A percentile compares a stretch with the other conserved stretches of the same genome.
These are phyloP conservation scores for Frankliniella intonsa DNA, from an alignment of 2,888 invertebrate species.

Conservation along the genomic window DNA sequence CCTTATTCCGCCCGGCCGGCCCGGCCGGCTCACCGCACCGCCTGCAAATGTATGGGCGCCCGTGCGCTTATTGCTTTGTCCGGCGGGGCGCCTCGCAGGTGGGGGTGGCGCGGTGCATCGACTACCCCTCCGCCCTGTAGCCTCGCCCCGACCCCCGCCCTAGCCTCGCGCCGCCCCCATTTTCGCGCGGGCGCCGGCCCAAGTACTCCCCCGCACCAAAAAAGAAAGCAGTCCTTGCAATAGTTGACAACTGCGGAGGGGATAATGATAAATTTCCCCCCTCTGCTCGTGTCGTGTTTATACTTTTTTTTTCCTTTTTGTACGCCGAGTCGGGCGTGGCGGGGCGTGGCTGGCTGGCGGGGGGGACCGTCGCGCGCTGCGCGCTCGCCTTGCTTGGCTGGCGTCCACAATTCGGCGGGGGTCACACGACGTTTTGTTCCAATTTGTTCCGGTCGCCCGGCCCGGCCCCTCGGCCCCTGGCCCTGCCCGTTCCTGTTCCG, in stretches of 20 bases:
- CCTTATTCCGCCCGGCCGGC: no score
- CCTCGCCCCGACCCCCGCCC: no score
- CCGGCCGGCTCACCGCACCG: no score
- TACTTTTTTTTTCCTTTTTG: neutral
- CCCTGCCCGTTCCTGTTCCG: neutral
- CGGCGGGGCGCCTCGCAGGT: no score
- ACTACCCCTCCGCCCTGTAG: no score
- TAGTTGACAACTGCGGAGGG: neutral
- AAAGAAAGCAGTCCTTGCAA: neutral
- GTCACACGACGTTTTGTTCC: neutral
- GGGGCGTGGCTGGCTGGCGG: neutral
- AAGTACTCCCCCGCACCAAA: neutral
- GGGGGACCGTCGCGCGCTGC: neutral
- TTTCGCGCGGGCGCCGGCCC: no score
- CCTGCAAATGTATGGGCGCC: no score
- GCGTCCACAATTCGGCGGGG: neutral
- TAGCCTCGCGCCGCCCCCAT: no score
- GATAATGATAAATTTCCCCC: no score
- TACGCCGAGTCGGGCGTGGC: neutral
- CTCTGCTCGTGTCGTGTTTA: no score
- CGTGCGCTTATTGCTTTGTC: no score
- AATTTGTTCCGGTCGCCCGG: constrained; percentile 21
- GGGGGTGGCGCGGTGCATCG: no score
- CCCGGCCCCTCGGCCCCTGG: neutral
- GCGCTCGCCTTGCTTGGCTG: neutral